A percentile compares a stretch with the other conserved stretches of the same genome.
These are phyloP conservation scores for Sternotherus odoratus DNA, from an alignment of 2,797 vertebrate species.

Conservation along the genomic window DNA sequence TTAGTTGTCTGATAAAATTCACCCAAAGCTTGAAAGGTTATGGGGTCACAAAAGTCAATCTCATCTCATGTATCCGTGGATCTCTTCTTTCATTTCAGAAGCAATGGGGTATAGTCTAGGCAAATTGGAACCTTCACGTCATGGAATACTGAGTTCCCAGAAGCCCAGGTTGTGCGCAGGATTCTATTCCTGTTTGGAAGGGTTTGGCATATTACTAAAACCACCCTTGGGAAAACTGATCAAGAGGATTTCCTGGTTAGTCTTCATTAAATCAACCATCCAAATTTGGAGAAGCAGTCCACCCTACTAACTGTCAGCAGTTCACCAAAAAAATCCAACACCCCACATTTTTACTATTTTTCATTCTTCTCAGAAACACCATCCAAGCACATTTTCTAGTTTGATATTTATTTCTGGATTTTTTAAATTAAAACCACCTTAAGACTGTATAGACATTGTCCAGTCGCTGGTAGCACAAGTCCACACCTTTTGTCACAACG, in stretches of 20 bases:
- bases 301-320: neutral
- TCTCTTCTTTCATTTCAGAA: neutral
- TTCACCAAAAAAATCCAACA: neutral
- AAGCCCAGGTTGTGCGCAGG: neutral
- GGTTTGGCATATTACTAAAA: neutral
- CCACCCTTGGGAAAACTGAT: neutral
- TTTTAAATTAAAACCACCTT: neutral
- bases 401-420: neutral
- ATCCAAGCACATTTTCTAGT: neutral
- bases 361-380: neutral
- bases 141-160: neutral
- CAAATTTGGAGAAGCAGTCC: neutral
- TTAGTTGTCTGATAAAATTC: neutral
- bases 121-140: neutral
- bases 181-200: neutral
- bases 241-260: neutral
- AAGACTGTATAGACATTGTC: neutral
- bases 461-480: fast-evolving
- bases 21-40: neutral
- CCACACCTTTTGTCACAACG: neutral
- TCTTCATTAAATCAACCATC: neutral
- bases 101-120: neutral
- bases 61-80: neutral
- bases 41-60: neutral
- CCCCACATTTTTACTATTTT: neutral